These are phyloP conservation scores for Dicerorhinus sumatrensis DNA, from an alignment of 2,113 vertebrate species.

Conservation along the genomic window DNA sequence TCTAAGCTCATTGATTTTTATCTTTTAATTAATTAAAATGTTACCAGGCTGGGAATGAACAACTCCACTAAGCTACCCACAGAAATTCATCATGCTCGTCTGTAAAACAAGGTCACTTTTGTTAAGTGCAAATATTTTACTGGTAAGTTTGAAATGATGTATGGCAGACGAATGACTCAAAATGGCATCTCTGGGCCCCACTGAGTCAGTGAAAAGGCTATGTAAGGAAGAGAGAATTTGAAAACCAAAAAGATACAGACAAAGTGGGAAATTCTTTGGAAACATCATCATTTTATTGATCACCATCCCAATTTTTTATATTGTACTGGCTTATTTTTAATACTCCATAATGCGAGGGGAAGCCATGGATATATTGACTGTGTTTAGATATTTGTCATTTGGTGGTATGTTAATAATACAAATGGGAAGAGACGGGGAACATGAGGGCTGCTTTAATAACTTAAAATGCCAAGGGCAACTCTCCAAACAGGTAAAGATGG, in stretches of 20 bases:
- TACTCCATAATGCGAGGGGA: accelerated
- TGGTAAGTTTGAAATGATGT: constrained; percentile 76
- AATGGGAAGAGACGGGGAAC: accelerated
- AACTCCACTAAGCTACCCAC: constrained; percentile 78
- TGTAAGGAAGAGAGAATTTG: constrained; percentile 42
- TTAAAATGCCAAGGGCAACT: accelerated
- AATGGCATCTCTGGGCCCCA: not conserved
- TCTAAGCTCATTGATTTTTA: constrained; percentile 75
- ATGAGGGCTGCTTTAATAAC: accelerated
- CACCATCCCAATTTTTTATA: accelerated
- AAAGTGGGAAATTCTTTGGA: no score
- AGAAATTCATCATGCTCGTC: constrained; percentile 79
- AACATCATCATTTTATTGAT: accelerated
- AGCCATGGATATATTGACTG: accelerated
- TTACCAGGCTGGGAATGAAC: constrained; percentile 74
- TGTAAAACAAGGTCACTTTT: constrained; percentile 79
- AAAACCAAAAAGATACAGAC: constrained; percentile 14
- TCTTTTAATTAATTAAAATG: constrained; percentile 81
- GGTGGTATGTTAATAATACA: accelerated
- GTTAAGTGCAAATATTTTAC: constrained; percentile 81
- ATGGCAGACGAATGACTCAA: constrained; percentile 35
- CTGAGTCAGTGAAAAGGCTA: constrained; percentile 49
- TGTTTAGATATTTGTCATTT: accelerated
- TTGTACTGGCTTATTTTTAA: not conserved
- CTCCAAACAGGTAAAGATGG: not conserved